These are phyloP conservation scores for Cephalotes varians DNA, from an alignment of 2,888 invertebrate genomes.

Conservation along the genomic window DNA sequence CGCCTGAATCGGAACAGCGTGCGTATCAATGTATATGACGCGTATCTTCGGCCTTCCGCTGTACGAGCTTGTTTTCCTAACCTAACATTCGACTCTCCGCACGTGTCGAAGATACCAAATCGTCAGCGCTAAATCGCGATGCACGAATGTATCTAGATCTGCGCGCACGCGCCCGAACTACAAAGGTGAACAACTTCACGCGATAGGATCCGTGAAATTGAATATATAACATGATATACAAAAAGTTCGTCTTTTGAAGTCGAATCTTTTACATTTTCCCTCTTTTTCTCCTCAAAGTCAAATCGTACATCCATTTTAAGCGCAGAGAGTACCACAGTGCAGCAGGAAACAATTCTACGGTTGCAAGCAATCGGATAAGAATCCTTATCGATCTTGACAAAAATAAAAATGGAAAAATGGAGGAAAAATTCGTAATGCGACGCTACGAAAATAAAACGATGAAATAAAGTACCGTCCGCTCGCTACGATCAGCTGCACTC, in stretches of 20 bases:
- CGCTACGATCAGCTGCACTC: not conserved
- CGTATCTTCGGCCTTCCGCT: not conserved
- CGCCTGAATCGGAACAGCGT: not conserved
- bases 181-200: not conserved
- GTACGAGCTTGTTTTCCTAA: not conserved
- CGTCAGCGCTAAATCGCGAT: not conserved
- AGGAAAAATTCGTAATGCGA: not conserved
- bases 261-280: not conserved
- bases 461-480: not conserved
- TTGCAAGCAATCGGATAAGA: not conserved
- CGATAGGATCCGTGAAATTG: not conserved
- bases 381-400: not conserved
- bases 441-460: not conserved
- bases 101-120: not conserved
- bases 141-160: not conserved
- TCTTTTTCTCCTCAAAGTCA: not conserved
- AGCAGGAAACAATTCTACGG: not conserved
- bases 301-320: not conserved
- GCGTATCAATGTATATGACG: too few species aligned
- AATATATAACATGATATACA: not conserved
- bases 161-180: not conserved
- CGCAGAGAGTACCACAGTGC: not conserved
- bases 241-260: not conserved
- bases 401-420: not conserved
- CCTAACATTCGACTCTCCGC: not conserved